These are phyloP conservation scores for Conchocele bisecta DNA, from an alignment of 2,888 invertebrate genomes.

Conservation along the genomic window DNA sequence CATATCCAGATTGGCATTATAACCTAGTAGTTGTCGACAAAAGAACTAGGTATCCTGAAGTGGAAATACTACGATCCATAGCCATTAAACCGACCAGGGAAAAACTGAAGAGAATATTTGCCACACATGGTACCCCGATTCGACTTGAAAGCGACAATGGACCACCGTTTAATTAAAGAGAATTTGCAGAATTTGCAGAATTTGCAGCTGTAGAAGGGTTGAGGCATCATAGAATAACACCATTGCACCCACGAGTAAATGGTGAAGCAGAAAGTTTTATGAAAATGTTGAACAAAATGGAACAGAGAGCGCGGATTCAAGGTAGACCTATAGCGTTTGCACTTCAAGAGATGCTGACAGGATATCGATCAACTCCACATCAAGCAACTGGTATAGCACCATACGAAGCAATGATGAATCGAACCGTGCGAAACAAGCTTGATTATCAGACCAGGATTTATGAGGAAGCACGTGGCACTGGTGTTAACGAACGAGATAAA, in stretches of 20 bases:
- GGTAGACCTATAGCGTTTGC: slow-evolving; percentile 11
- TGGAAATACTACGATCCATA: slow-evolving; percentile 14
- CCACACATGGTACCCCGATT: slow-evolving; percentile 26
- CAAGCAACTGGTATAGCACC: slow-evolving; percentile 39
- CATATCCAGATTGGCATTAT: slow-evolving; percentile 22
- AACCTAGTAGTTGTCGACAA: slow-evolving; percentile 21
- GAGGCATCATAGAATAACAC: slow-evolving; percentile 36
- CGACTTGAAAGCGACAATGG: slow-evolving; percentile 32
- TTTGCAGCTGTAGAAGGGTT: slow-evolving; percentile 33
- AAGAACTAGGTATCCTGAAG: slow-evolving; percentile 33
- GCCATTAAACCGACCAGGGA: slow-evolving; percentile 3
- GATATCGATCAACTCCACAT: slow-evolving; percentile 39
- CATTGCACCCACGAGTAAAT: slow-evolving; percentile 34
- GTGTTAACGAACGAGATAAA: background rate
- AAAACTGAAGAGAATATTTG: slow-evolving; percentile 33
- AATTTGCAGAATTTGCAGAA: slow-evolving; percentile 25
- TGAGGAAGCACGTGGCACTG: background rate
- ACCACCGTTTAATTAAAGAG: slow-evolving; percentile 39
- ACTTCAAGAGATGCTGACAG: slow-evolving; percentile 28
- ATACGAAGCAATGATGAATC: slow-evolving; percentile 23
- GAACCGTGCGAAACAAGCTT: slow-evolving; percentile 24
- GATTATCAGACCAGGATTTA: background rate
- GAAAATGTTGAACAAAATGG: slow-evolving; percentile 16
- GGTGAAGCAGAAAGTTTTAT: slow-evolving; percentile 36
- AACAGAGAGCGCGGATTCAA: background rate